Percentiles rank a stretch among this genome's conserved stretches.
Evolutionary conservation across 2,113 vertebrate species (phyloP).

Genomic region (Mus musculus): DNA sequence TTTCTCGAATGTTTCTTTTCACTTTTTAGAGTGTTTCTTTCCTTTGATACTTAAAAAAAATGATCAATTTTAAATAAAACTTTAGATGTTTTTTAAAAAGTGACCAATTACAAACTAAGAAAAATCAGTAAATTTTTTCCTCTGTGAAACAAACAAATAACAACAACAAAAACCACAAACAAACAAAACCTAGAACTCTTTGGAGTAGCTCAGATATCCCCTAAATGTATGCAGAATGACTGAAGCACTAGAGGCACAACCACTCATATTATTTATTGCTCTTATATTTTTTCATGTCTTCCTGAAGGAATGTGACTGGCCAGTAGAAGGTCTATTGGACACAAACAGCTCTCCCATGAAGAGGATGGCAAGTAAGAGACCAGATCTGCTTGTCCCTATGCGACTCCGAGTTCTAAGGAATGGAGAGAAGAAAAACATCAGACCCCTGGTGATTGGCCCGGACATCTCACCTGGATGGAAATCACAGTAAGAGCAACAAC

Average conservation of each 20-base stretch:
- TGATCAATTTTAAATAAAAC: neutral
- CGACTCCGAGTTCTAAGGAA: constrained; percentile 76
- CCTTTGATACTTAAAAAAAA: neutral
- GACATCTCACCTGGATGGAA: constrained; percentile 54
- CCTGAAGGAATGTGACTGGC: constrained; percentile 78
- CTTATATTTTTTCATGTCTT: constrained; percentile 48
- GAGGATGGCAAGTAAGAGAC: constrained; percentile 54
- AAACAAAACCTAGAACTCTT: neutral
- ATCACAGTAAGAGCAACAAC: constrained; percentile 63
- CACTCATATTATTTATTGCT: neutral
- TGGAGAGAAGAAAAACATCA: constrained; percentile 70
- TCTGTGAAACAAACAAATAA: neutral
- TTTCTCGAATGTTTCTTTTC: constrained; percentile 27
- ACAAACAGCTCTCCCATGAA: constrained; percentile 75
- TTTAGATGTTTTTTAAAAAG: neutral
- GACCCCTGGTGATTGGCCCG: constrained; percentile 21
- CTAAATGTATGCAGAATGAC: neutral
- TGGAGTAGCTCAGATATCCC: neutral
- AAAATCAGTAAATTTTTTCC: neutral
- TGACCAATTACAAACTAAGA: neutral
- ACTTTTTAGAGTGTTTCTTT: constrained; percentile 31
- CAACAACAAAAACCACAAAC: neutral
- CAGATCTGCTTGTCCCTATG: constrained; percentile 7
- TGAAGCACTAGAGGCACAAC: neutral
- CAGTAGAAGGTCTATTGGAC: constrained; percentile 79